These are phyloP conservation scores for Myoxocephalus aenaeus DNA, from an alignment of 2,797 vertebrate species.

Conservation along the genomic window DNA sequence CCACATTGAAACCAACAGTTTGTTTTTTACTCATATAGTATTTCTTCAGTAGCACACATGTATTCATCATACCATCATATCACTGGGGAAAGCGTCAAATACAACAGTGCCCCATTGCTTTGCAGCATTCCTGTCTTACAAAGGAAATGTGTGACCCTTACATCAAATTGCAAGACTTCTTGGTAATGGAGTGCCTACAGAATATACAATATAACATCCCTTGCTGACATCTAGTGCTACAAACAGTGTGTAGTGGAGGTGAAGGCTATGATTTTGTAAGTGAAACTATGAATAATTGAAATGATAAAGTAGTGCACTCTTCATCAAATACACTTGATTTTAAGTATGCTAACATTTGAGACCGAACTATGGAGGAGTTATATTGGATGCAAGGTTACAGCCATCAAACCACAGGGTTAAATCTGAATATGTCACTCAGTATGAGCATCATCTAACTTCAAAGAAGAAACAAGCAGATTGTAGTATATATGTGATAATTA, in stretches of 20 bases:
- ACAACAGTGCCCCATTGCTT: background rate
- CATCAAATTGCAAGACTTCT: background rate
- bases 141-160: background rate
- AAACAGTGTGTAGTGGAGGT: background rate
- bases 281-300: background rate
- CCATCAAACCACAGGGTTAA: background rate
- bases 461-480: slow-evolving; percentile 29
- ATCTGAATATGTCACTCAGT: background rate
- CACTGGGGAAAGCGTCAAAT: background rate
- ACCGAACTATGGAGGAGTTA: background rate
- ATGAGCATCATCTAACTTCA: slow-evolving; percentile 23
- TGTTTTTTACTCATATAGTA: background rate
- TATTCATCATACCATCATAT: background rate
- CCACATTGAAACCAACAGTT: background rate
- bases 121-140: background rate
- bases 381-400: background rate
- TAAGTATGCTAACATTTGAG: background rate
- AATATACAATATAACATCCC: background rate
- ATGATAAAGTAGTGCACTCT: background rate
- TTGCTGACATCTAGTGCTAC: background rate
- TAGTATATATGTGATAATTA: background rate
- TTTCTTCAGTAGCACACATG: background rate
- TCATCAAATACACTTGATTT: background rate
- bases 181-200: background rate
- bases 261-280: background rate